Conservation (phyloP, 2,113 vertebrate genomes). For the Aleadryas rufinucha region DNA sequence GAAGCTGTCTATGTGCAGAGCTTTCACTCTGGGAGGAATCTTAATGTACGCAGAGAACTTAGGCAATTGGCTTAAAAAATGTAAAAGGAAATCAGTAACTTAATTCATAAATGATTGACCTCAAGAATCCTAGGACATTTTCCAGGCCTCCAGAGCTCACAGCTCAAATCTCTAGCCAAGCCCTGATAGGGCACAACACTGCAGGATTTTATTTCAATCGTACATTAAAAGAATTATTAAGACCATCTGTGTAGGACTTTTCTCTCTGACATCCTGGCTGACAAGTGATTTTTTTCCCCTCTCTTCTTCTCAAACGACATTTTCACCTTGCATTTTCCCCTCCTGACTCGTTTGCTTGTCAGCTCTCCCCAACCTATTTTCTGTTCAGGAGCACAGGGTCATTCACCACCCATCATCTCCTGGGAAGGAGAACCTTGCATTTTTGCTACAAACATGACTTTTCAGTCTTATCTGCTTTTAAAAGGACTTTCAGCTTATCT, state of each 20-base stretch:
- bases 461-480: background rate
- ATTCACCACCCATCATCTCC: background rate
- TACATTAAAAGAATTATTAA: conserved; percentile 38
- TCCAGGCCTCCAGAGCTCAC: conserved; percentile 37
- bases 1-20: conserved; percentile 53
- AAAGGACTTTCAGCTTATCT: background rate
- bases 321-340: background rate
- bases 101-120: conserved; percentile 61
- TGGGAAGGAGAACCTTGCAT: background rate
- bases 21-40: conserved; percentile 60
- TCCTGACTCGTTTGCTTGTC: background rate
- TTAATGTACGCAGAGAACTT: conserved; percentile 33
- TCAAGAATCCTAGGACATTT: conserved; percentile 34
- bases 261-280: background rate
- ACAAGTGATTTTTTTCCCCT: background rate
- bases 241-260: background rate
- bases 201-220: background rate
- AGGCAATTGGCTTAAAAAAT: conserved; percentile 59
- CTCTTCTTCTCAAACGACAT: background rate
- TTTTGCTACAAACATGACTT: background rate
- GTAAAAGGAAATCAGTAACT: conserved; percentile 55
- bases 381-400: background rate
- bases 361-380: background rate
- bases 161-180: conserved; percentile 11
- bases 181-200: background rate